These are phyloP conservation scores for Leptinotarsa defecta DNA, from an alignment of 1,140 invertebrate species.

Conservation along the genomic window DNA sequence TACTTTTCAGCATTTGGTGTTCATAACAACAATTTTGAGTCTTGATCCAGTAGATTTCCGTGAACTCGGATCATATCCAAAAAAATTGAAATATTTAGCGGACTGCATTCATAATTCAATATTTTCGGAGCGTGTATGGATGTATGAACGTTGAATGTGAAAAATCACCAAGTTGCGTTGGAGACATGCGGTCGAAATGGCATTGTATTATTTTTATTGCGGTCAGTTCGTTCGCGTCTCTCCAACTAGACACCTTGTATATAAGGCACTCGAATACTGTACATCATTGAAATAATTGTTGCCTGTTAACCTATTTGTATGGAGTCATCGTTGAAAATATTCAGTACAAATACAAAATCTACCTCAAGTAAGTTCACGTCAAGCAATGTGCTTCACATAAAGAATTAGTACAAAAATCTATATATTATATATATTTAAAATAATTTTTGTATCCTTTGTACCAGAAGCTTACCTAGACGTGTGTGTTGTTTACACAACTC, in stretches of 20 bases:
- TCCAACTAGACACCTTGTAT: conserved; percentile 33
- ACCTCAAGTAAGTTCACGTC: conserved; percentile 42
- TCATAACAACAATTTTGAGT: too few relatives aligned
- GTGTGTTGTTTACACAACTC: conserved; percentile 30
- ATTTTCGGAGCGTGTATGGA: conserved; percentile 26
- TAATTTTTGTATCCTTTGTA: conserved; percentile 41
- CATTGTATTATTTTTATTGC: neutral
- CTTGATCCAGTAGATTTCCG: too few relatives aligned
- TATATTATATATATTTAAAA: conserved; percentile 36
- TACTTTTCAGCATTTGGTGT: too few relatives aligned
- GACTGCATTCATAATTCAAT: too few relatives aligned
- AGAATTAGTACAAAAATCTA: conserved; percentile 43
- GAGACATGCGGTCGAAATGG: neutral
- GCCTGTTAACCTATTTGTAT: conserved; percentile 42
- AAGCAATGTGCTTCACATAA: conserved; percentile 39
- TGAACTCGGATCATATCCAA: too few relatives aligned
- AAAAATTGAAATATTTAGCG: too few relatives aligned
- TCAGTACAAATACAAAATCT: conserved; percentile 51
- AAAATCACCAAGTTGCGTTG: conserved; percentile 5
- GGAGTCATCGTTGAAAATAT: conserved; percentile 33
- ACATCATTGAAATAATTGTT: conserved; percentile 37
- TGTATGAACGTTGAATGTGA: conserved; percentile 44
- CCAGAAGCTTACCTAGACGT: conserved; percentile 48
- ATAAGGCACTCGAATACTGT: conserved; percentile 47
- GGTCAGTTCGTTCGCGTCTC: conserved; percentile 13